Percentiles rank a stretch among this genome's conserved stretches.
Conservation (phyloP, 1,140 invertebrate species). For the Sinonovacula constricta region DNA sequence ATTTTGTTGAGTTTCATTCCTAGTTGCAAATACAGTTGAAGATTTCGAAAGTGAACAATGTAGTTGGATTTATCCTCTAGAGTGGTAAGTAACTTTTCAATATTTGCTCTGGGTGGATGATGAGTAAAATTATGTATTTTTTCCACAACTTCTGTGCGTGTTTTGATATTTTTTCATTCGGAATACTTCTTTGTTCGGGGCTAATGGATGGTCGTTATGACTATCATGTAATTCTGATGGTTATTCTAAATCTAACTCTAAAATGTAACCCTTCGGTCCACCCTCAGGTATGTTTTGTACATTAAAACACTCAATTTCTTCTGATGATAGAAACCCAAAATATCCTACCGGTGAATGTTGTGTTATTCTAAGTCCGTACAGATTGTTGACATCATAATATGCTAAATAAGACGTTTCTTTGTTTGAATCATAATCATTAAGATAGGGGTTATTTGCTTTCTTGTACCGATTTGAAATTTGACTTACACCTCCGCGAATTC, state of each 20-base stretch:
- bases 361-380: slow-evolving; percentile 66
- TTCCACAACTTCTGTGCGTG: slow-evolving; percentile 46
- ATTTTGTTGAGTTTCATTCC: slow-evolving; percentile 57
- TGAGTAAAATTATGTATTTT: slow-evolving; percentile 33
- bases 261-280: slow-evolving; percentile 79
- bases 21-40: slow-evolving; percentile 44
- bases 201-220: slow-evolving; percentile 81
- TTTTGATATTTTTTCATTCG: slow-evolving; percentile 47
- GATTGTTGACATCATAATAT: slow-evolving; percentile 61
- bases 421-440: slow-evolving; percentile 16
- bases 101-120: slow-evolving; percentile 43
- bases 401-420: slow-evolving; percentile 18
- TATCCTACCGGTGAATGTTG: slow-evolving; percentile 49
- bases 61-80: slow-evolving; percentile 50
- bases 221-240: slow-evolving; percentile 78
- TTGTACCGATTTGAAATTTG: slow-evolving; percentile 45
- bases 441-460: slow-evolving; percentile 49
- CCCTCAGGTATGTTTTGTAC: too few relatives aligned
- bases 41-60: slow-evolving; percentile 41
- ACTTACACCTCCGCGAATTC: slow-evolving; percentile 44
- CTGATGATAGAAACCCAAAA: slow-evolving; percentile 60
- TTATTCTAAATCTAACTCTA: slow-evolving; percentile 79
- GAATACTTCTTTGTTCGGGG: slow-evolving; percentile 66
- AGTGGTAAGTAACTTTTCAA: too few relatives aligned
- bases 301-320: slow-evolving; percentile 71